Evolutionary conservation across 2,797 vertebrate genomes (phyloP), one percentile per base, ranked within the genome.

Genomic region (Acanthopagrus latus): DNA sequence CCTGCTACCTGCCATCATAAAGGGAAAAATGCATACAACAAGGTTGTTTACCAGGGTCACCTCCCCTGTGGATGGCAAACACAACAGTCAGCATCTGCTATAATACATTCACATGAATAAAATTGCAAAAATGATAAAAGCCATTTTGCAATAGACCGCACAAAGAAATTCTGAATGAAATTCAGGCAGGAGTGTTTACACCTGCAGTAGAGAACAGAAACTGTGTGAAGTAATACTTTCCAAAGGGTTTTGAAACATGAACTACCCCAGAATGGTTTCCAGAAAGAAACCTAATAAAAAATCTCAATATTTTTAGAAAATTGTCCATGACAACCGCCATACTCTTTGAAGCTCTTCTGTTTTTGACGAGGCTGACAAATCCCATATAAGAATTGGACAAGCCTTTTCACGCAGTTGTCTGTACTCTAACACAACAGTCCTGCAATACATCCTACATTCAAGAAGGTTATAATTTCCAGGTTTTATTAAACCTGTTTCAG

Each of bases 1-100:
- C 8, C 48, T 66, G 68, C 65, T 63, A 69, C 12, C 57, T 50
- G 27, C 43, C 3, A 1, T 56, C 46, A 71, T 64, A 21, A 74
- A 46, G 10, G 18, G 14, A 59, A 67, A 74, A 67, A 50, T 2
- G 14, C 16, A 48, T 21, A 59, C 64, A 16, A 55, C 33, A 9
- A 38, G 33, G 16, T 46, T 60, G 71, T 60, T 60, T 50, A 64
- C 47, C 38, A 62, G 52, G 71, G 72, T 77, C 79, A 65, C 73
- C 51, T 72, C 71, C 66, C 73, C 41, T 0, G 8, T 66, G 73
- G 70, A 68, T 63, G 59, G 67, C 54, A 72, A 80, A 78, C 54
- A 75, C 55, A 72, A 69, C 70, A 77, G 75, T 77, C 76, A 85
- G 75, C 78, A 75, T 71, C 54, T 74, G 69, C 66, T 78, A 59